Evolutionary conservation across 2,113 vertebrate genomes (phyloP), one percentile per base, ranked within the genome.

Genomic region (Furnarius figulus): DNA sequence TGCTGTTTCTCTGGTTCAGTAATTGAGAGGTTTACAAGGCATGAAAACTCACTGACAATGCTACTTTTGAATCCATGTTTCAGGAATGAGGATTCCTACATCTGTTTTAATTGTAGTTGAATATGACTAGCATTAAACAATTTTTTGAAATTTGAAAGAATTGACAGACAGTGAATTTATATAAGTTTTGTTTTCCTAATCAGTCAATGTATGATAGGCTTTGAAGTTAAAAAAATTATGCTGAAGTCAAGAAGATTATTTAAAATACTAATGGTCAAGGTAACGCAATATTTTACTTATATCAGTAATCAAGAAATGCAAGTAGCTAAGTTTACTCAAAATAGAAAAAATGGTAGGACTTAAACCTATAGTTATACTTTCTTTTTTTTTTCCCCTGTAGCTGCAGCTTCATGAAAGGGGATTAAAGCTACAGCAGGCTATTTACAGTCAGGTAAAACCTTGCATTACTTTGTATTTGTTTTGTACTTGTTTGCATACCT

Each of bases 371-470:
- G 9, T 96, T 85, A 59, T 0, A 23, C 27, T 59, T 81, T 9
- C 18, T 59, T 94, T 14, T 18, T 28, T 14, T 46, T 2, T 93
- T 21, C 90, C 37, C 84, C 50, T 90, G 12, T 91, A 99, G 99
- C 97, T 99, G 85, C 99, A 99, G 95, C 98, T 99, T 22, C 99
- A 99, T 16, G 99, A 99, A 95, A 98, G 99, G 97, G 99, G 99
- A 93, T 97, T 99, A 96, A 99, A 99, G 94, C 97, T 99, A 39
- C 98, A 99, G 65, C 99, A 99, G 93, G 98, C 98, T 42, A 98
- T 99, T 92, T 99, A 99, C 88, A 98, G 97, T 91, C 98, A 99
- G 99, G 99, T 99, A 97, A 90, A 28, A 65, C 5, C 71, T 96
- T 87, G 22, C 42, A 23, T 80, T 83, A 9, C 24, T 65, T 93